phyloP scores from a whole-genome alignment of 1,140 invertebrate genomes.

The Paraescarpia echinospica region DNA sequence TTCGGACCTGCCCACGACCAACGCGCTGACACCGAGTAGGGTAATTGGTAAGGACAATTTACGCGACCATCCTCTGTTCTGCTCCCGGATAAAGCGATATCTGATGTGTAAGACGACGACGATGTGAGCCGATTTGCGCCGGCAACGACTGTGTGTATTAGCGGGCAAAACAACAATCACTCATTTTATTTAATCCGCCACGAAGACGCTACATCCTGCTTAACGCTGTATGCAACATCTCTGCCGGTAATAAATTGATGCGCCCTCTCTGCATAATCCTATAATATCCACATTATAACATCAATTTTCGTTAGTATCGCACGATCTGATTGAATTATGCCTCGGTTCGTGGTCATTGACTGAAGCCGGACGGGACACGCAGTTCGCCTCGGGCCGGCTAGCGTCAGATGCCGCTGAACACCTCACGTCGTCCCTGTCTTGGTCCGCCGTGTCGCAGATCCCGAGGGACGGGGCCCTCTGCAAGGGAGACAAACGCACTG shows the following conservation, averaged over 20 bases:
- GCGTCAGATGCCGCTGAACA: not conserved
- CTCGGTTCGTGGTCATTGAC: not conserved
- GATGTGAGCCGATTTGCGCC: not conserved
- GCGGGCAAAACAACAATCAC: not conserved
- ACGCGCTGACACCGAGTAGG: not conserved
- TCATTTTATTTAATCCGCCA: not conserved
- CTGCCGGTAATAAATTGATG: not conserved
- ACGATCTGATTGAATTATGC: not conserved
- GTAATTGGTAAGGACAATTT: not conserved
- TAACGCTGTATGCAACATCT: not conserved
- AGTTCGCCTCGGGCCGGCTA: not conserved
- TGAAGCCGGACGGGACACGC: not conserved
- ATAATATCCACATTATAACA: not conserved
- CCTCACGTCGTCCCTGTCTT: not conserved
- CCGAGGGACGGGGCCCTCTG: too few species aligned
- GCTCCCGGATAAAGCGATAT: not conserved
- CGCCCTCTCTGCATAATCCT: not conserved
- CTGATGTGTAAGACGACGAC: not conserved
- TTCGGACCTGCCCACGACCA: too few species aligned
- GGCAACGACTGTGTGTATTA: not conserved
- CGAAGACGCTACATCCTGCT: not conserved
- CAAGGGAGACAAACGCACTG: not conserved
- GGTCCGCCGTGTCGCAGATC: not conserved
- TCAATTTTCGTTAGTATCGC: slow-evolving; percentile 5
- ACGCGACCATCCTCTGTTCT: not conserved